phyloP scores from a whole-genome alignment of 2,888 invertebrate genomes.

The Sminthurinus aureus region DNA sequence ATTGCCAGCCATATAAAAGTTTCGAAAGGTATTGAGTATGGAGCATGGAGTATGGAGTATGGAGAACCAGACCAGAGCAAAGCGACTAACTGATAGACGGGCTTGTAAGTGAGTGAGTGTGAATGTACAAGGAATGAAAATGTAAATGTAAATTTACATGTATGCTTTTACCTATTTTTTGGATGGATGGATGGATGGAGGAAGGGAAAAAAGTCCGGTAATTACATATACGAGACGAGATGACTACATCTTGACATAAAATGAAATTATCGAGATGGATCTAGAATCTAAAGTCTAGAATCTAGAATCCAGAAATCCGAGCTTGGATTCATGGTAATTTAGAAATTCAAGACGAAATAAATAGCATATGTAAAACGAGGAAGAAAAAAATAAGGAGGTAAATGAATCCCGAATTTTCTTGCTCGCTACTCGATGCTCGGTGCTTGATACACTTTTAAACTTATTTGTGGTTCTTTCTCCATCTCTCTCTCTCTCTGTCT shows the following conservation, averaged over 20 bases:
- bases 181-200: neutral
- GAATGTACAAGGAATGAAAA: constrained; percentile 9
- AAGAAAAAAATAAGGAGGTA: constrained; percentile 1
- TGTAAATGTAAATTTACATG: constrained; percentile 1
- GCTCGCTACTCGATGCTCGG: too few relatives aligned
- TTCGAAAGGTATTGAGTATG: neutral
- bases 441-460: neutral
- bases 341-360: neutral
- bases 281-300: too few relatives aligned
- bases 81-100: too few relatives aligned
- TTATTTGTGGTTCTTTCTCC: neutral
- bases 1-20: neutral
- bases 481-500: too few relatives aligned
- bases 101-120: neutral
- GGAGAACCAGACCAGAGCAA: too few relatives aligned
- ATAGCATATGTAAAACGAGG: neutral
- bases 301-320: neutral
- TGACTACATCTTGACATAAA: neutral
- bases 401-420: neutral
- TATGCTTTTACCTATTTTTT: neutral
- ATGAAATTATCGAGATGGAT: neutral
- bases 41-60: neutral
- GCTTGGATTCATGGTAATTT: neutral
- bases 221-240: neutral
- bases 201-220: neutral